These are phyloP conservation scores for Phycodurus eques DNA, from an alignment of 2,113 vertebrate species.

Conservation along the genomic window DNA sequence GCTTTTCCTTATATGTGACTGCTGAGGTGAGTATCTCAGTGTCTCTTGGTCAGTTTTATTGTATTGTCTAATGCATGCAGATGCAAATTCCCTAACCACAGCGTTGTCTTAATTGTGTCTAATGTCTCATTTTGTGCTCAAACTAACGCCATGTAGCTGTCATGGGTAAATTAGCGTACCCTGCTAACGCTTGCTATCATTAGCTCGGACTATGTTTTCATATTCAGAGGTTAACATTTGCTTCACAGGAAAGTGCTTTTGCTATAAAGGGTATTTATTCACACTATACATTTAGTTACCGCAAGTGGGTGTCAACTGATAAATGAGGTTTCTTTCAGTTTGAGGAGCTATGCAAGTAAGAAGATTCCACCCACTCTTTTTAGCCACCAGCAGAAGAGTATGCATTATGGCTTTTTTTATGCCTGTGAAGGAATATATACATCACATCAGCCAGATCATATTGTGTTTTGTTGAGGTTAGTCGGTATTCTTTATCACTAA, in stretches of 20 bases:
- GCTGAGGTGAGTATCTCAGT: slow-evolving; percentile 81
- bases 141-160: slow-evolving; percentile 37
- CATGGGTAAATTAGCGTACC: slow-evolving; percentile 29
- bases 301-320: background rate
- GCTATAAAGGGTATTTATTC: background rate
- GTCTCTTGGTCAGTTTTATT: accelerated
- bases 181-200: slow-evolving; percentile 38
- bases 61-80: background rate
- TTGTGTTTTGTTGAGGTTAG: background rate
- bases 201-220: slow-evolving; percentile 8
- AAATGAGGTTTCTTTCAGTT: background rate
- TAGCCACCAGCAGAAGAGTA: background rate
- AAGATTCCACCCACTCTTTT: background rate
- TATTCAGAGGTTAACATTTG: background rate
- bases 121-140: background rate
- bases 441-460: background rate
- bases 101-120: background rate
- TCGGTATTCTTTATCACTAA: background rate
- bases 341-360: background rate
- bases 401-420: background rate
- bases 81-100: background rate
- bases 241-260: background rate
- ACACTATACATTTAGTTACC: background rate
- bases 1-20: slow-evolving; percentile 82
- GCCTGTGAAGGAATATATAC: background rate